phyloP scores from a whole-genome alignment of 2,888 invertebrate genomes.

The Andrena minutula region DNA sequence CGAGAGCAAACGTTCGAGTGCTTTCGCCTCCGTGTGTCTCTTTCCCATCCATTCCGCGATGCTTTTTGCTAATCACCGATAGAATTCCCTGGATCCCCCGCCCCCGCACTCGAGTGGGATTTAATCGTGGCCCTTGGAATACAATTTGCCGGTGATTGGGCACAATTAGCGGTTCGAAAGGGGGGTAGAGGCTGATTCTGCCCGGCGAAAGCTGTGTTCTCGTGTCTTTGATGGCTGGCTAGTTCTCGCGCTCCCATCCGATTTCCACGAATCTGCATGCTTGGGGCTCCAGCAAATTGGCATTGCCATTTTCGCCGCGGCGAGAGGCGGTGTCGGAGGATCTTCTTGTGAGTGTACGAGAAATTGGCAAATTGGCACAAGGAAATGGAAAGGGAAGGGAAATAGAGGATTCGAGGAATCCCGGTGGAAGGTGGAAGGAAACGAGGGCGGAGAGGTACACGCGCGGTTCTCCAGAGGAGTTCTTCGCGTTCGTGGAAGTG shows the following conservation, averaged over 20 bases:
- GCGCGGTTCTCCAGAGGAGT: slow-evolving; percentile 44
- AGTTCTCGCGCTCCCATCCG: not conserved
- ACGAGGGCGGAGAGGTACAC: not conserved
- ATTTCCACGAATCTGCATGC: not conserved
- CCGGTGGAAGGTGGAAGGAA: not conserved
- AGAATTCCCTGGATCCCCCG: not conserved
- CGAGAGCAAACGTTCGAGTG: slow-evolving; percentile 4
- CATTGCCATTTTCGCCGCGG: too few relatives aligned
- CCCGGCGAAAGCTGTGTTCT: not conserved
- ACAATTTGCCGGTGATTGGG: slow-evolving; percentile 25
- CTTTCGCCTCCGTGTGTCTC: slow-evolving; percentile 2
- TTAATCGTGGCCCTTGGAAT: slow-evolving; percentile 19
- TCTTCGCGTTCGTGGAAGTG: slow-evolving; percentile 36
- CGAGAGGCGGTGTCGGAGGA: not conserved
- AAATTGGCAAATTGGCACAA: not conserved
- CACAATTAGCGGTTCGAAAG: slow-evolving; percentile 6
- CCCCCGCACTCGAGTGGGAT: not conserved
- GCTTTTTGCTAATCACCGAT: slow-evolving; percentile 31
- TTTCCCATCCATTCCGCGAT: not conserved
- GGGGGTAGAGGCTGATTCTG: not conserved
- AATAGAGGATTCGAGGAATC: not conserved
- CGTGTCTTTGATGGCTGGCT: not conserved
- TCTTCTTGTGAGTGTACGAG: slow-evolving; percentile 2
- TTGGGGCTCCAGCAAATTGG: not conserved
- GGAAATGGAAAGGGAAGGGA: not conserved